Evolutionary conservation across 2,888 invertebrate genomes (phyloP).

Genomic region (Heliconius aoede): DNA sequence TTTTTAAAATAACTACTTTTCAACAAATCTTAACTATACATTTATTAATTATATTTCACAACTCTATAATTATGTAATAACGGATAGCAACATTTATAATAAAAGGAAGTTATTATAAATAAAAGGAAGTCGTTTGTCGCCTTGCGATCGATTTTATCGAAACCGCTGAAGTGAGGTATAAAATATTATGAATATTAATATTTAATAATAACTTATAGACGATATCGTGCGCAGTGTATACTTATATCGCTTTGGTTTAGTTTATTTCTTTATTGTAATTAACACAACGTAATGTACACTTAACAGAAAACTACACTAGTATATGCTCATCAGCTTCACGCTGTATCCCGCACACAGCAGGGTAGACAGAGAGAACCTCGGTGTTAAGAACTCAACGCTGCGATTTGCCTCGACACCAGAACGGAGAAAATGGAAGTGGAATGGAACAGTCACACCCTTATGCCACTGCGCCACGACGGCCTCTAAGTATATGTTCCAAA

Average conservation of each 20-base stretch:
- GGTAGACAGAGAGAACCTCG: too few species aligned
- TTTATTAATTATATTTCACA: constrained; percentile 17
- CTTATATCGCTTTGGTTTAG: not conserved
- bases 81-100: constrained; percentile 8
- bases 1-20: not conserved
- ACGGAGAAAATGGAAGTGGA: too few species aligned
- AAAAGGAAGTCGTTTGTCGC: constrained; percentile 24
- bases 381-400: too few species aligned
- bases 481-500: too few species aligned
- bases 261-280: too few species aligned
- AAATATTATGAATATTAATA: constrained; percentile 12
- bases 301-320: too few species aligned
- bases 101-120: constrained; percentile 15
- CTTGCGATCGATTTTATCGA: not conserved
- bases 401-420: too few species aligned
- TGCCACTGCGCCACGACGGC: too few species aligned
- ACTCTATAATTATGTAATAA: constrained; percentile 20
- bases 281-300: too few species aligned
- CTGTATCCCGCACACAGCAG: too few species aligned
- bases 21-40: not conserved
- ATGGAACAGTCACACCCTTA: too few species aligned
- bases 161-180: not conserved
- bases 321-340: too few species aligned
- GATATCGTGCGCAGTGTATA: not conserved
- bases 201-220: not conserved